A percentile compares a stretch with the other conserved stretches of the same genome.
Conservation (phyloP, 2,113 vertebrate genomes). For the Boleophthalmus pectinirostris region DNA sequence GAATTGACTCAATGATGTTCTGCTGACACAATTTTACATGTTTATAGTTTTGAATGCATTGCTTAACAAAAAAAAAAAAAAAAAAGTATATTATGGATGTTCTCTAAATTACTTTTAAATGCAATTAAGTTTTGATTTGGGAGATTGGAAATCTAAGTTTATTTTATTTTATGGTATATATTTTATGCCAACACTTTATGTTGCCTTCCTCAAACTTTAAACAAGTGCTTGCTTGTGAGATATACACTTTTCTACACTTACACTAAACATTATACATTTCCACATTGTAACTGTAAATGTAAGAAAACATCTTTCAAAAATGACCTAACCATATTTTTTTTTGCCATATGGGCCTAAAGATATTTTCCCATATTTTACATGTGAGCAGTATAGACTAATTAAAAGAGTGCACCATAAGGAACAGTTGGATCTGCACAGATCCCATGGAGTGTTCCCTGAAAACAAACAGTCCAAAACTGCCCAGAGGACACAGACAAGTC, state of each 20-base stretch:
- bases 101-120: neutral
- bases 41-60: neutral
- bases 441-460: slow-evolving; percentile 42
- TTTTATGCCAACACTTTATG: neutral
- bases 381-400: slow-evolving; percentile 38
- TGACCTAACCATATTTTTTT: neutral
- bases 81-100: neutral
- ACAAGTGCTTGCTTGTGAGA: too few species aligned
- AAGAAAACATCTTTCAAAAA: neutral
- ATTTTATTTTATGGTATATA: neutral
- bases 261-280: neutral
- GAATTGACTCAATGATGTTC: slow-evolving; percentile 36
- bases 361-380: neutral
- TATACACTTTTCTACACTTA: neutral
- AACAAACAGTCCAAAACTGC: slow-evolving; percentile 84
- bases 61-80: neutral
- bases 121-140: too few species aligned
- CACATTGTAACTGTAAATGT: neutral
- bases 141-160: neutral
- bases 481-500: slow-evolving; percentile 92
- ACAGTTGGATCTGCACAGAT: slow-evolving; percentile 30
- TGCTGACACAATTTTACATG: slow-evolving; percentile 7
- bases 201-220: neutral
- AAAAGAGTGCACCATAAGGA: slow-evolving; percentile 28
- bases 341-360: neutral